Percentiles rank a stretch among this genome's conserved stretches.
Conservation (phyloP, 2,888 invertebrate genomes). For the Rotaria sp. region DNA sequence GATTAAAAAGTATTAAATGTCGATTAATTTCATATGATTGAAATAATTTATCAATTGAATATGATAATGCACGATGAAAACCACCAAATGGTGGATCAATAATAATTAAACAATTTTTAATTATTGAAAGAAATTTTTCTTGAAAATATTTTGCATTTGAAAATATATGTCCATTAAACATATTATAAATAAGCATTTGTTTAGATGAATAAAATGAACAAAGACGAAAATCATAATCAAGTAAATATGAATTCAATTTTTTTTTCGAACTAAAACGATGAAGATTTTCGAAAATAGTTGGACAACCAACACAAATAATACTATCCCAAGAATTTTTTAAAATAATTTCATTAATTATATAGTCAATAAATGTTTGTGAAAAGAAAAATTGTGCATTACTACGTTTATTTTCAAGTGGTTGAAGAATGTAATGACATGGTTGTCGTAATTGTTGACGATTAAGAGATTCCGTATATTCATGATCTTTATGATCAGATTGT, state of each 20-base stretch:
- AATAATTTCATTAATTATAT: conserved; percentile 54
- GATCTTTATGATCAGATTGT: background rate
- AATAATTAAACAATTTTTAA: conserved; percentile 35
- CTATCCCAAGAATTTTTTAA: conserved; percentile 53
- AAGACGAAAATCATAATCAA: conserved; percentile 67
- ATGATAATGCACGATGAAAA: conserved; percentile 20
- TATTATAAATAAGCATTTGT: conserved; percentile 74
- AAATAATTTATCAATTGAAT: conserved; percentile 20
- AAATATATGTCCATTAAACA: conserved; percentile 82
- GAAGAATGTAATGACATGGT: background rate
- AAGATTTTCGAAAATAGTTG: conserved; percentile 70
- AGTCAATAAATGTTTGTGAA: background rate
- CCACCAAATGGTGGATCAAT: conserved; percentile 40
- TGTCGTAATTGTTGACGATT: background rate
- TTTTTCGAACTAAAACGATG: conserved; percentile 47
- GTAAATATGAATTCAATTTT: conserved; percentile 62
- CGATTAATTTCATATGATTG: background rate
- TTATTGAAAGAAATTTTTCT: conserved; percentile 17
- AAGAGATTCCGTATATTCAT: background rate
- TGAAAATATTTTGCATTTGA: conserved; percentile 43
- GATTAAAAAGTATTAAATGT: conserved; percentile 31
- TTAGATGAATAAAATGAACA: conserved; percentile 49
- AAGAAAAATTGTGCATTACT: conserved; percentile 18
- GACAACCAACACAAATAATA: conserved; percentile 77
- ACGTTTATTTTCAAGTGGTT: background rate